These are phyloP conservation scores for Hippoglossus stenolepis DNA, from an alignment of 2,113 vertebrate species.

Conservation along the genomic window DNA sequence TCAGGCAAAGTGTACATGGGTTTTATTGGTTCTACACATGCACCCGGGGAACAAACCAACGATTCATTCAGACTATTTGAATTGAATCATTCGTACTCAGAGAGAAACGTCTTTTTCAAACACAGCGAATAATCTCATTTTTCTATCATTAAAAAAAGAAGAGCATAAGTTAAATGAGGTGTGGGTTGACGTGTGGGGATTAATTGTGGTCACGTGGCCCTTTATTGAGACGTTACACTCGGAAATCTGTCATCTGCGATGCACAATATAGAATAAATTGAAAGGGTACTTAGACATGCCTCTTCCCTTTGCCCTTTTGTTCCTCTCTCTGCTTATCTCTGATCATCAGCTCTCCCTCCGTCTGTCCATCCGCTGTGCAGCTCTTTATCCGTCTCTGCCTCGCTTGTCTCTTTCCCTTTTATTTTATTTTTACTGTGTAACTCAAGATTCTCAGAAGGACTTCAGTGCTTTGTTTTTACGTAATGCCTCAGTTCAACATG, in stretches of 20 bases:
- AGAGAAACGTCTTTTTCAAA: constrained; percentile 7
- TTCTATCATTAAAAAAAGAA: constrained; percentile 54
- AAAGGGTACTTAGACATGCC: constrained; percentile 42
- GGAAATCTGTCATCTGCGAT: constrained; percentile 28
- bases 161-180: constrained; percentile 35
- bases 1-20: constrained; percentile 23
- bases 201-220: constrained; percentile 47
- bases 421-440: constrained; percentile 37
- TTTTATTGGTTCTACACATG: not conserved
- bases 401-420: constrained; percentile 2
- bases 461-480: not conserved
- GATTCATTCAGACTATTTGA: constrained; percentile 12
- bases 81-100: constrained; percentile 14
- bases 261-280: constrained; percentile 46
- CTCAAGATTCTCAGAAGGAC: constrained; percentile 35
- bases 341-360: constrained; percentile 24
- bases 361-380: constrained; percentile 8
- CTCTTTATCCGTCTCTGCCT: constrained; percentile 18
- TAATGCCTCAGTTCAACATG: constrained; percentile 14
- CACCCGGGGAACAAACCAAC: constrained; percentile 11
- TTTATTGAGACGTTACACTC: constrained; percentile 35
- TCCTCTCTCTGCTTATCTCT: constrained; percentile 34
- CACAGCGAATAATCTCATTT: constrained; percentile 18
- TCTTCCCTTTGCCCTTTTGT: constrained; percentile 44
- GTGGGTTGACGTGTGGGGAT: constrained; percentile 42